These are phyloP conservation scores for Leptobrachium ailaonicum DNA, from an alignment of 2,113 vertebrate species.

Conservation along the genomic window DNA sequence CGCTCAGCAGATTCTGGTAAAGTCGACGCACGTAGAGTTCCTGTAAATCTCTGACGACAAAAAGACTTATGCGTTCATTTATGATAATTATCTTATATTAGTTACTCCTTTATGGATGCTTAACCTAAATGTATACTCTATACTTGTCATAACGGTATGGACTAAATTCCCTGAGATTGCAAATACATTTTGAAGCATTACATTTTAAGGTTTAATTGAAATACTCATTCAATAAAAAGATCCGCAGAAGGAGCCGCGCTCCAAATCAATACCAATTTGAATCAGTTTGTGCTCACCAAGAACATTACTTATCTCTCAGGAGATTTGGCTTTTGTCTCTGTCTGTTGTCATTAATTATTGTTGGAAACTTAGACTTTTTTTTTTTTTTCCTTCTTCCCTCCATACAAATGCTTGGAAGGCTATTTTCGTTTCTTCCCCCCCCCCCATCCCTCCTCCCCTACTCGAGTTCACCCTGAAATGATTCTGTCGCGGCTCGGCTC, in stretches of 20 bases:
- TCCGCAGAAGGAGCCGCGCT: not conserved
- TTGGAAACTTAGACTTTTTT: not conserved
- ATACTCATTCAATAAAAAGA: conserved; percentile 36
- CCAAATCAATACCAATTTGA: conserved; percentile 43
- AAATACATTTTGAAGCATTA: conserved; percentile 39
- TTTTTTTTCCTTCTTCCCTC: not conserved
- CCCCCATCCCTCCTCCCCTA: not conserved
- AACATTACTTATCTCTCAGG: conserved; percentile 16
- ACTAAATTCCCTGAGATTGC: conserved; percentile 28
- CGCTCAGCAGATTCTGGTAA: conserved; percentile 13
- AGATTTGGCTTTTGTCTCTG: conserved; percentile 39
- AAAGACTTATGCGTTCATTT: conserved; percentile 19
- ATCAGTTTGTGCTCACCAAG: conserved; percentile 37
- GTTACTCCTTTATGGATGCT: conserved; percentile 31
- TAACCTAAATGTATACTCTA: conserved; percentile 37
- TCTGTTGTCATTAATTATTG: conserved; percentile 33
- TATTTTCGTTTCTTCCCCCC: conserved; percentile 17
- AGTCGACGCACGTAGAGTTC: not conserved
- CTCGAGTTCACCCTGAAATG: conserved; percentile 23
- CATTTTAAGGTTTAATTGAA: conserved; percentile 51
- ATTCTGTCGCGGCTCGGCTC: conserved; percentile 22
- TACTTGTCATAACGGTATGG: conserved; percentile 18
- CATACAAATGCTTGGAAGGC: not conserved
- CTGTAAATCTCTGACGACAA: conserved; percentile 34
- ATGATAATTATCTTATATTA: conserved; percentile 41